Evolutionary conservation across 2,888 invertebrate species (phyloP).

Genomic region (Archips xylosteana): DNA sequence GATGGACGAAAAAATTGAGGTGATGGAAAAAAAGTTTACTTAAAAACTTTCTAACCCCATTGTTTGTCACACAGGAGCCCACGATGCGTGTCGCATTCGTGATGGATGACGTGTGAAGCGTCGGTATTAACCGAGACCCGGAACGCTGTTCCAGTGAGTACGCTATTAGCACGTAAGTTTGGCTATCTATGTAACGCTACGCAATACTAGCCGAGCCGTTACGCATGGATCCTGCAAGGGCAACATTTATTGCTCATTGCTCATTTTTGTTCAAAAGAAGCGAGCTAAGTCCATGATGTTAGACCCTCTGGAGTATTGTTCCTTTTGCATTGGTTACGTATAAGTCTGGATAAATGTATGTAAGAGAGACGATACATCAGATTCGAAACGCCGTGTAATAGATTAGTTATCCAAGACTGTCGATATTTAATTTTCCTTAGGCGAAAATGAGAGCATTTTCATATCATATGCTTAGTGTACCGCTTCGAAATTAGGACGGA

Average conservation of each 20-base stretch:
- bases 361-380: slow-evolving; percentile 35
- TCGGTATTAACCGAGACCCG: slow-evolving; percentile 49
- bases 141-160: slow-evolving; percentile 27
- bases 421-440: slow-evolving; percentile 45
- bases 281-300: too few relatives aligned
- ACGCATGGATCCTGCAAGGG: slow-evolving; percentile 9
- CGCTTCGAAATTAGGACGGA: slow-evolving; percentile 38
- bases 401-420: slow-evolving; percentile 52
- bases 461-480: slow-evolving; percentile 70
- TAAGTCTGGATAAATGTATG: slow-evolving; percentile 36
- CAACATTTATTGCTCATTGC: background rate
- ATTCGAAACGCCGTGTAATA: slow-evolving; percentile 49
- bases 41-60: too few relatives aligned
- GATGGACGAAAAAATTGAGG: too few relatives aligned
- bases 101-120: slow-evolving; percentile 82
- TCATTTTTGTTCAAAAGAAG: background rate
- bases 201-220: slow-evolving; percentile 34
- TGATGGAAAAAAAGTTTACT: too few relatives aligned
- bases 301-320: slow-evolving; percentile 19
- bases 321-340: slow-evolving; percentile 35
- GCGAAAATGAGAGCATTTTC: slow-evolving; percentile 58
- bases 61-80: slow-evolving; percentile 67
- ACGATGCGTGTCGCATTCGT: slow-evolving; percentile 84
- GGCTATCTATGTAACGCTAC: slow-evolving; percentile 50
- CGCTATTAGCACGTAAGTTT: slow-evolving; percentile 51